Conservation (phyloP, 2,888 invertebrate species). For the Ecliptopera silaceata region DNA sequence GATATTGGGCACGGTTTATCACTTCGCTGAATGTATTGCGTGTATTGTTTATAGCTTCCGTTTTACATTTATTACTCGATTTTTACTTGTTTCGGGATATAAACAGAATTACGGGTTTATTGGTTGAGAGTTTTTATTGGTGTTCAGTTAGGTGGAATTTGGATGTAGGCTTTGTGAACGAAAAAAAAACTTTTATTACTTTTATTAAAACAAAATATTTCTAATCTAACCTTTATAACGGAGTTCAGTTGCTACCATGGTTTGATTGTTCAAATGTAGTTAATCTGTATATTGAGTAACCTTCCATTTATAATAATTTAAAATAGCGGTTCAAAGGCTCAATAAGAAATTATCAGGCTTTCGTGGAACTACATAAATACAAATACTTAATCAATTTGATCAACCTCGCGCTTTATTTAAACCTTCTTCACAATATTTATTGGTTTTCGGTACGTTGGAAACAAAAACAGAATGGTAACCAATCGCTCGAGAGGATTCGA, state of each 20-base stretch:
- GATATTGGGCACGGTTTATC: slow-evolving; percentile 38
- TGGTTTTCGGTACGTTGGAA: not conserved
- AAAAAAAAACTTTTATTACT: not conserved
- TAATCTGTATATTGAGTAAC: too few species aligned
- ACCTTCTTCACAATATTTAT: not conserved
- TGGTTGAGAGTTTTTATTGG: slow-evolving; percentile 22
- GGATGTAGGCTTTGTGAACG: slow-evolving; percentile 5
- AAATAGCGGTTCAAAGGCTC: too few species aligned
- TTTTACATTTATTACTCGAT: slow-evolving; percentile 38
- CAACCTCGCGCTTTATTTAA: too few species aligned
- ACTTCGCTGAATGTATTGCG: slow-evolving; percentile 24
- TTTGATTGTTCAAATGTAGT: too few species aligned
- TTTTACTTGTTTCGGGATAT: slow-evolving; percentile 31
- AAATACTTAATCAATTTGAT: too few species aligned
- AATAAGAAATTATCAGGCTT: too few species aligned
- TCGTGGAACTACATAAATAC: too few species aligned
- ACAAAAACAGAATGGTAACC: slow-evolving; percentile 4
- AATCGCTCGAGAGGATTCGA: slow-evolving; percentile 16
- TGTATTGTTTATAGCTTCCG: slow-evolving; percentile 37
- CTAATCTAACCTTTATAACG: too few species aligned
- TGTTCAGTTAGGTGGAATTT: slow-evolving; percentile 18
- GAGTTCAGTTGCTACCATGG: too few species aligned
- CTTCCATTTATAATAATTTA: too few species aligned
- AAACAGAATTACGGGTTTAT: slow-evolving; percentile 27
- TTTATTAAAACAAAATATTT: not conserved